Evolutionary conservation across 2,888 invertebrate genomes (phyloP), one percentile per base, ranked within the genome.

Genomic region (Eremobia ochroleuca): DNA sequence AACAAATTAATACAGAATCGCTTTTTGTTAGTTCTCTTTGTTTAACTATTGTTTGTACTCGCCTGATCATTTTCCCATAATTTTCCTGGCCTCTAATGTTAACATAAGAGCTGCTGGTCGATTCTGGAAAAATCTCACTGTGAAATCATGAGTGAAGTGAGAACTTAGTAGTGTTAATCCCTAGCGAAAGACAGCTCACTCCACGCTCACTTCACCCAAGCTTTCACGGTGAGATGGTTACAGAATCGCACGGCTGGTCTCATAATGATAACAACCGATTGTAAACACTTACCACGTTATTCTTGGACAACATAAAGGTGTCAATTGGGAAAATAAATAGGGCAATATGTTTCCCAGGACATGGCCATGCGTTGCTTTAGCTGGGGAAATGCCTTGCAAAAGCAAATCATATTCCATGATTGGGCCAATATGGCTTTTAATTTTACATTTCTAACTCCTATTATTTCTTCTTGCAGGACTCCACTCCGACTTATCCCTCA

Each of bases 401-500:
- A 49, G 8, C 21, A 49, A 49, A 8, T 21, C 8, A 21, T 55
- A 13, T 55, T 4, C 52, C n/a, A 55, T n/a, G n/a, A 55, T 55
- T 43, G 43, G 43, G 43, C 0, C 15, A 15, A 43, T 43, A 43
- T 43, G 43, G 43, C 43, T 43, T 55, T 55, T 55, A 4, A 55
- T n/a, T 55, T 52, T 9, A 11, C 3, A 34, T 34, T 15, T 31
- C 37, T 78, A 40, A 77, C n/a, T 49, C 9, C 9, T 59, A 28
- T 5, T n/a, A 31, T 55, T 37, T 0, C 8, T 49, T 61, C 31
- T 75, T 77, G 6, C 94, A 98, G 98, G 97, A 67, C 96, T 97
- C 64, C 98, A 98, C 93, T 98, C 98, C 67, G 98, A 98, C 94
- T 97, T 98, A 86, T 98, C 98, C 37, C 96, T 98, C 72, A 97